Evolutionary conservation across 2,888 invertebrate genomes (phyloP).

Genomic region (Beris morrisii): DNA sequence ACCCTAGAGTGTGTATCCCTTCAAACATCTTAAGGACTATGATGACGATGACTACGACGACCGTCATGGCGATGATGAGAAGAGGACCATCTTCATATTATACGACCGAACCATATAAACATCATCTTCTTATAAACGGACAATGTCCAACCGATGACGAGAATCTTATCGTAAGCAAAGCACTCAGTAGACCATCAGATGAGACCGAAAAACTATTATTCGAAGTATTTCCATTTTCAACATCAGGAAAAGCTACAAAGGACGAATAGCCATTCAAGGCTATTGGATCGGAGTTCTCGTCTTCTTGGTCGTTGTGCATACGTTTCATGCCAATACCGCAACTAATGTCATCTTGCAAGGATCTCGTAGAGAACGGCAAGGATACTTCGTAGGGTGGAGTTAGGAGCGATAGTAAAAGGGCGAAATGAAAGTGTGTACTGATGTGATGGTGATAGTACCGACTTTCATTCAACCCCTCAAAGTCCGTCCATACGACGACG

Average conservation of each 20-base stretch:
- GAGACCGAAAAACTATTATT: slow-evolving; percentile 34
- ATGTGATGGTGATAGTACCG: too few species aligned
- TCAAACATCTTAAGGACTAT: not conserved
- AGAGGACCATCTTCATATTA: slow-evolving; percentile 21
- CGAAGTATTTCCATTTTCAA: slow-evolving; percentile 23
- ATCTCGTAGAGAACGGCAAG: too few species aligned
- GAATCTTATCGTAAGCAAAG: slow-evolving; percentile 12
- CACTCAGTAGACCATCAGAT: slow-evolving; percentile 19
- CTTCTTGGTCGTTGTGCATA: slow-evolving; percentile 17
- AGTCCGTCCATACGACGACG: not conserved
- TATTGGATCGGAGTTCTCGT: slow-evolving; percentile 12
- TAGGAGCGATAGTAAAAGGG: too few species aligned
- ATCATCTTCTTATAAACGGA: slow-evolving; percentile 13
- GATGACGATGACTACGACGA: slow-evolving; percentile 25
- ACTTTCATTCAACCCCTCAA: too few species aligned
- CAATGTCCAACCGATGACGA: slow-evolving; percentile 20
- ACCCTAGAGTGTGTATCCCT: not conserved
- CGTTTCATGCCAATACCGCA: not conserved
- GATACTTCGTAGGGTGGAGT: too few species aligned
- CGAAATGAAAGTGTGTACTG: too few species aligned
- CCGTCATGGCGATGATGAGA: slow-evolving; percentile 13
- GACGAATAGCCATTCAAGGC: not conserved
- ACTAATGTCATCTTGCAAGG: slow-evolving; percentile 8
- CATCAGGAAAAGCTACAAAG: not conserved
- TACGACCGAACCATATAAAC: slow-evolving; percentile 11